Evolutionary conservation across 2,113 vertebrate species (phyloP), one percentile per base, ranked within the genome.

Genomic region (Mirounga angustirostris): DNA sequence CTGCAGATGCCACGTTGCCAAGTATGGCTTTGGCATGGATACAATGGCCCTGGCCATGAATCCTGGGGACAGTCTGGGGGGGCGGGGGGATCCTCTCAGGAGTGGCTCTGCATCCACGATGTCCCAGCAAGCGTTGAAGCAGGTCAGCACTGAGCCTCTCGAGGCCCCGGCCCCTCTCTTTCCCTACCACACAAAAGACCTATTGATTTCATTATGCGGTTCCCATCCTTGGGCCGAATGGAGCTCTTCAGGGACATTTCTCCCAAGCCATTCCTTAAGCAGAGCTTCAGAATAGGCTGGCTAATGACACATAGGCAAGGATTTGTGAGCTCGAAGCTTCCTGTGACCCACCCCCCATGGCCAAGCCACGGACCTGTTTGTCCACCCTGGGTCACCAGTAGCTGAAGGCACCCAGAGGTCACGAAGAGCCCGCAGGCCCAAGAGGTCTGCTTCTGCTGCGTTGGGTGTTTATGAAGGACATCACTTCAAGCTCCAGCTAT

Each of bases 11-110:
- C n/a, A 3, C 0, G 0, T 52, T 40, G 40, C 11, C 15, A 21
- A 22, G 19, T 7, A 8, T 33, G 5, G 12, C 50, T 59, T 24
- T 21, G 12, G 80, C 4, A 65, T 1, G 3, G 7, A 36, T 22
- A 6, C 5, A 1, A 0, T 0, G 69, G 5, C 24, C 69, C 7
- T 50, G 1, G 16, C 19, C 0, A 8, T 22, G 10, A 21, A n/a
- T 54, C 61, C 59, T 88, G 33, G 82, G 26, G 24, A 43, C 15
- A 4, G 28, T 40, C 7, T 21, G 2, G 50, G 46, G 46, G 30
- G 13, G 9, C 7, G 22, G 2, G 4, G 21, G 71, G 11, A 3
- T 76, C n/a, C 71, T 36, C 11, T 63, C 0, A 4, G 30, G 36
- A 36, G 24, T 71, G 61, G 13, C 59, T 87, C 0, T 71, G 33